These are phyloP conservation scores for Ormyrus pomaceus DNA, from an alignment of 2,888 invertebrate genomes.

Conservation along the genomic window DNA sequence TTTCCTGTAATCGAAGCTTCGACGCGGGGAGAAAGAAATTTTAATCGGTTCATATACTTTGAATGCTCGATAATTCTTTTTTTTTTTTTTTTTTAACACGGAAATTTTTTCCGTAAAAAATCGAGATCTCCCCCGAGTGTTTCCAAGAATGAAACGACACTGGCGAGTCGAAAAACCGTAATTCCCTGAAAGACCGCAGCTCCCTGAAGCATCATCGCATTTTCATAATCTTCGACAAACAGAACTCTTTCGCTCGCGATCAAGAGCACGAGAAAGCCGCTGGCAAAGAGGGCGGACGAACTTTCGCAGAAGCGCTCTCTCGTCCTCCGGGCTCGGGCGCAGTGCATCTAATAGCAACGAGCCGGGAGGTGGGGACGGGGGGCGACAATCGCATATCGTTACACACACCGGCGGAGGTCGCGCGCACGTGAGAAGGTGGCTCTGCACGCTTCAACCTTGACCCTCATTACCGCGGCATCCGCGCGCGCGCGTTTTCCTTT, in stretches of 20 bases:
- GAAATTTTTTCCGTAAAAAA: too few species aligned
- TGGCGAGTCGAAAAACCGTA: too few species aligned
- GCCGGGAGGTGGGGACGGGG: constrained; percentile 55
- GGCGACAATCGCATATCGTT: constrained; percentile 72
- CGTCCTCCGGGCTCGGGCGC: constrained; percentile 44
- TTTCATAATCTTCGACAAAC: too few species aligned
- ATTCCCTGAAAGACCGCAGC: too few species aligned
- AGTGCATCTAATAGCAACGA: constrained; percentile 66
- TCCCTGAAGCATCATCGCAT: too few species aligned
- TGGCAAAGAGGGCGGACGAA: not conserved
- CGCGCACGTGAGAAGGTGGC: constrained; percentile 53
- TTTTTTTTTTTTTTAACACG: too few species aligned
- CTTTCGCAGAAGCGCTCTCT: constrained; percentile 12
- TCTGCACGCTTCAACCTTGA: constrained; percentile 53
- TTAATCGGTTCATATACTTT: too few species aligned
- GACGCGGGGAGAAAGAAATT: too few species aligned
- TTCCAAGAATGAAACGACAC: too few species aligned
- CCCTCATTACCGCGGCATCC: constrained; percentile 49
- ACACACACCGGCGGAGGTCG: constrained; percentile 52
- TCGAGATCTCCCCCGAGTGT: too few species aligned
- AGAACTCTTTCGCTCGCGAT: not conserved
- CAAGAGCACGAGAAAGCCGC: not conserved
- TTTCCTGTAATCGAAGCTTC: too few species aligned
- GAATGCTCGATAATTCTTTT: too few species aligned
- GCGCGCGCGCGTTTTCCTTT: constrained; percentile 29